Evolutionary conservation across 2,888 invertebrate genomes (phyloP), one percentile per base, ranked within the genome.

Genomic region (Chouioia cunea): DNA sequence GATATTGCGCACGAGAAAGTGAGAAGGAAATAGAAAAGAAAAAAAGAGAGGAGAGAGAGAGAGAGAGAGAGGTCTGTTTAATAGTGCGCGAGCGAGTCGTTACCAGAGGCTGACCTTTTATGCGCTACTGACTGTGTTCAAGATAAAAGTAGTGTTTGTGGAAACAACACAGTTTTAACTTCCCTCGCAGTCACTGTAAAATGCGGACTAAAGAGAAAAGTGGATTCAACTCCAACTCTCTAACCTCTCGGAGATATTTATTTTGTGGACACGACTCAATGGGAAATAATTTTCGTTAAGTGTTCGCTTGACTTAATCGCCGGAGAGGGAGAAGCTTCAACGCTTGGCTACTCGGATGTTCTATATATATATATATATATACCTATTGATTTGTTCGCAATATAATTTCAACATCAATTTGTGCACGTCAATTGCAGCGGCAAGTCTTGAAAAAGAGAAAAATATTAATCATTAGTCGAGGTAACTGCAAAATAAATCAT

Each of bases 11-110:
- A 27, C 18, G 22, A 18, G 64, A 27, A 64, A 64, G 54, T 56
- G 46, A n/a, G 54, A 27, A 16, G 16, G 63, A 6, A n/a, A 44
- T 18, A 66, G 18, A n/a, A 14, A 20, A 18, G 16, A 64, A n/a
- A 65, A 58, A 47, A 20, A 20, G 20, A 18, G 4, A 46, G 50
- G 18, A 16, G 18, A 20, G 10, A 62, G 54, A 44, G 48, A 54
- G 2, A 15, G 1, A 14, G 44, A 22, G 43, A 48, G 23, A 53
- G 8, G 16, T 14, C 20, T n/a, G 73, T 65, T 73, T 69, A 71
- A 71, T 65, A 68, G 73, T 62, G 43, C 71, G 43, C 71, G 50
- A 65, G 65, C 58, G 62, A 69, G 53, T 71, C 71, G 56, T 71
- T 71, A 57, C 66, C 44, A 16, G 15, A 36, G n/a, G 43, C 53